Evolutionary conservation across 1,140 invertebrate species (phyloP).

Genomic region (Heliothis subflexa): DNA sequence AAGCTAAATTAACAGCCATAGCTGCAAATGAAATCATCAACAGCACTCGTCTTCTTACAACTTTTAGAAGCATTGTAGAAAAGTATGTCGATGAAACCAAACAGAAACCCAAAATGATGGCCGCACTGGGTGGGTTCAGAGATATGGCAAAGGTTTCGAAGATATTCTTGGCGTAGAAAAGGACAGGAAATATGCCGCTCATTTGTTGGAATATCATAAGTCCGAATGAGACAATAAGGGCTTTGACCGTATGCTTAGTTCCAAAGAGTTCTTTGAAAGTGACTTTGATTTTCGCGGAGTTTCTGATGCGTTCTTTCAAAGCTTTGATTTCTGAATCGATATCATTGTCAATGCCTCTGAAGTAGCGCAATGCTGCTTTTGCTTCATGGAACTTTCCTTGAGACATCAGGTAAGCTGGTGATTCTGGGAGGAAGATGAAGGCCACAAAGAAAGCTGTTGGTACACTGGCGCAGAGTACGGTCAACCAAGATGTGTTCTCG

Average conservation of each 20-base stretch:
- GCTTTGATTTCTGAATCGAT: constrained; percentile 88
- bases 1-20: constrained; percentile 88
- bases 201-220: constrained; percentile 95
- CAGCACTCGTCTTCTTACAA: constrained; percentile 90
- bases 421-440: constrained; percentile 93
- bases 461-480: constrained; percentile 89
- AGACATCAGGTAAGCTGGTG: constrained; percentile 88
- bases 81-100: constrained; percentile 90
- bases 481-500: constrained; percentile 87
- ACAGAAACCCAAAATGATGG: constrained; percentile 90
- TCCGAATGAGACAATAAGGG: constrained; percentile 85
- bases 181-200: constrained; percentile 92
- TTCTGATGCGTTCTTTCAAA: constrained; percentile 83
- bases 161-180: constrained; percentile 91
- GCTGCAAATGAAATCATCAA: constrained; percentile 88
- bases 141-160: constrained; percentile 87
- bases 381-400: constrained; percentile 87
- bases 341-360: constrained; percentile 90
- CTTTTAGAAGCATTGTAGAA: constrained; percentile 91
- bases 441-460: constrained; percentile 89
- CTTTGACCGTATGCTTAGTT: constrained; percentile 85
- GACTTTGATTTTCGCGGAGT: constrained; percentile 74
- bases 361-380: constrained; percentile 87
- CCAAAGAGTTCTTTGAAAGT: constrained; percentile 80
- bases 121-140: constrained; percentile 80